These are phyloP conservation scores for Phthorimaea operculella DNA, from an alignment of 1,140 invertebrate species.

Conservation along the genomic window DNA sequence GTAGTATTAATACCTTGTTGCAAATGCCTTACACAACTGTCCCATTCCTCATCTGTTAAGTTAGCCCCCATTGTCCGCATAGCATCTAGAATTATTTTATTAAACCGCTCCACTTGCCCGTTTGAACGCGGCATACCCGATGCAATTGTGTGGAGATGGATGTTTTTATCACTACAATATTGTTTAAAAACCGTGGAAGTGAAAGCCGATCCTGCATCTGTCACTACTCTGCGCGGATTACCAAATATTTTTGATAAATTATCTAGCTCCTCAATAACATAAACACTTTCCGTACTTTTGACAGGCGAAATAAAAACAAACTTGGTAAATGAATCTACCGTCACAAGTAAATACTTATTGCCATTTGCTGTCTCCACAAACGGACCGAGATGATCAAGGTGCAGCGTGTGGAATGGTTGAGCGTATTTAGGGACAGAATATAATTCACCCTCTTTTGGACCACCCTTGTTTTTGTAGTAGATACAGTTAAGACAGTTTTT, in stretches of 20 bases:
- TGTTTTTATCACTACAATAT: slow-evolving; percentile 1
- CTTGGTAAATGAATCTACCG: slow-evolving; percentile 1
- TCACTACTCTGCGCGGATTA: background rate
- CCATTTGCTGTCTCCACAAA: background rate
- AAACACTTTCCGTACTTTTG: background rate
- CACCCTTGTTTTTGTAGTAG: slow-evolving; percentile 13
- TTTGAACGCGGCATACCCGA: slow-evolving; percentile 3
- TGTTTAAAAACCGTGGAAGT: background rate
- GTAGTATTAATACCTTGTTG: background rate
- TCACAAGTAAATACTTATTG: slow-evolving; percentile 4
- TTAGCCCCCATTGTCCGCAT: background rate
- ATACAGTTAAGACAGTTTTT: slow-evolving; percentile 15
- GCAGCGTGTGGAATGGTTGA: background rate
- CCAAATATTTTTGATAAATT: slow-evolving; percentile 3
- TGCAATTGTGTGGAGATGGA: background rate
- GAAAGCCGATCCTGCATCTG: slow-evolving; percentile 1
- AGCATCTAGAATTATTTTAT: slow-evolving; percentile 3
- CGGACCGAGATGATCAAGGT: background rate
- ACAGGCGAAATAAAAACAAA: slow-evolving; percentile 2
- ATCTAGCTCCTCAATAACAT: background rate
- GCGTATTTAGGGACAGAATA: slow-evolving; percentile 1
- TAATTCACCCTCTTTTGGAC: slow-evolving; percentile 8
- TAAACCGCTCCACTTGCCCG: slow-evolving; percentile 2
- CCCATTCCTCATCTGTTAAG: background rate
- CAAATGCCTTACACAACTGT: background rate